Evolutionary conservation across 1,140 invertebrate genomes (phyloP), one percentile per base, ranked within the genome.

Genomic region (Monomorium pharaonis): DNA sequence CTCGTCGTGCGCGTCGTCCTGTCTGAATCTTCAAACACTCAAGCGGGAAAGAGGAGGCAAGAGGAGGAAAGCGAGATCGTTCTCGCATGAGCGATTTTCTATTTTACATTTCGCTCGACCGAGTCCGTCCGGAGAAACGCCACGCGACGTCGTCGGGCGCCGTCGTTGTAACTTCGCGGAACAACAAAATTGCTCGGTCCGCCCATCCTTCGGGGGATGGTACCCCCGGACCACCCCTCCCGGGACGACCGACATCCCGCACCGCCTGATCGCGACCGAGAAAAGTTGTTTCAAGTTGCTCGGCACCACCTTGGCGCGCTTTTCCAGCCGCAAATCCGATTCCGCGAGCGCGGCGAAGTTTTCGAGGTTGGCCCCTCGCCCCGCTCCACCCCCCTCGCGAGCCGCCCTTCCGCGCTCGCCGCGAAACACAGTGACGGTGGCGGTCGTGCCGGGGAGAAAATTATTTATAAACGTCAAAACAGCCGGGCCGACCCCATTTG

Each of bases 211-310:
- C 30, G 1, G 42, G 70, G n/a, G n/a, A n/a, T n/a, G n/a, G n/a
- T n/a, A 1, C 2, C 3, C 65, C 70, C 49, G n/a, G n/a, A 18
- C 54, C 27, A 24, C 33, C 65, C 6, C 37, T 24, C 67, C 27
- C n/a, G n/a, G 37, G 27, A 44, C 70, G 65, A 65, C 70, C 49
- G 37, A 27, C 18, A 63, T 21, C 37, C 12, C 51, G 9, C 16
- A n/a, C 7, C 21, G 21, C 51, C 21, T 14, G 67, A 83, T 72
- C 72, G 33, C 63, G 44, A 62, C 37, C 51, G 37, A 54, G 76
- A 74, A 89, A 89, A 89, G 72, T 89, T 89, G 14, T 12, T n/a
- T 47, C n/a, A 51, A 89, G 88, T 88, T 70, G 60, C 86, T 30
- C 58, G 24, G 18, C 49, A 24, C 58, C 84, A 83, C 88, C 70